Conservation (phyloP, 2,888 invertebrate genomes). For the Phania funesta region DNA sequence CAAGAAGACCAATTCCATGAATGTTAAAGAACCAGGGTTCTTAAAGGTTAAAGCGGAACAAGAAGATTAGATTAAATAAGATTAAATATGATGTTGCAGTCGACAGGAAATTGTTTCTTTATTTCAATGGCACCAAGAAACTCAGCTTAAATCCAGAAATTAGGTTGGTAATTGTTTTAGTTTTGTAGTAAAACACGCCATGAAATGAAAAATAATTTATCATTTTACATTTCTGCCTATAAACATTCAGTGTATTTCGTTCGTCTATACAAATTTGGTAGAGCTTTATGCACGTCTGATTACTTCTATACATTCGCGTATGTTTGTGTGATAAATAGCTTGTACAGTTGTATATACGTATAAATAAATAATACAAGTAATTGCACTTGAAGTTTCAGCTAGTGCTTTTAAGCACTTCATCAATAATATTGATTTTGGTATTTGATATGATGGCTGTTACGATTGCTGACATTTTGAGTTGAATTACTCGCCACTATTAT, state of each 20-base stretch:
- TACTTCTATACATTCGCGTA: too few species aligned
- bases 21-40: too few species aligned
- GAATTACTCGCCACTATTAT: constrained; percentile 61
- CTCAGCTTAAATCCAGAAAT: too few species aligned
- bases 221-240: constrained; percentile 1
- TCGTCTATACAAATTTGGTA: background rate
- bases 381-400: background rate
- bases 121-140: too few species aligned
- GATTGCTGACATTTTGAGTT: constrained; percentile 44
- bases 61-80: too few species aligned
- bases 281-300: too few species aligned
- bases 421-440: constrained; percentile 56
- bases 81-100: too few species aligned
- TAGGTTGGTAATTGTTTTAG: too few species aligned
- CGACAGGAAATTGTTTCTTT: too few species aligned
- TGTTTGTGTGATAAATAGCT: background rate
- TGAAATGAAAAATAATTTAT: background rate
- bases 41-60: too few species aligned
- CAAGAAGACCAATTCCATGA: too few species aligned
- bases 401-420: constrained; percentile 19
- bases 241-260: background rate
- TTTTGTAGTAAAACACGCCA: too few species aligned
- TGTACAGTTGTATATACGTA: background rate
- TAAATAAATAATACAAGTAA: background rate
- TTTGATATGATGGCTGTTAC: constrained; percentile 44